Conservation (phyloP, 2,797 vertebrate species). For the Anomalospiza imberbis region DNA sequence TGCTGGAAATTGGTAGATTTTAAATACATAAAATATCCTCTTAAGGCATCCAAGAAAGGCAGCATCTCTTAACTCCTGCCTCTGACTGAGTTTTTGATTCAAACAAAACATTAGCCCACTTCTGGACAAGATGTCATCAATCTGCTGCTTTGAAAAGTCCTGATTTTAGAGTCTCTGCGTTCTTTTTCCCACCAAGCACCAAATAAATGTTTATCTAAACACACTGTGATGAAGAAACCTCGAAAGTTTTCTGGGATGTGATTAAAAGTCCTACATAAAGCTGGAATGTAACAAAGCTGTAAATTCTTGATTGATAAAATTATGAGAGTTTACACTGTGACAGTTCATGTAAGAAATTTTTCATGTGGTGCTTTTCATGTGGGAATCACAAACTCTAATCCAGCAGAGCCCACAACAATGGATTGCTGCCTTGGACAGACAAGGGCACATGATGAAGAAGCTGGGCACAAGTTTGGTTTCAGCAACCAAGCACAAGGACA, state of each 20-base stretch:
- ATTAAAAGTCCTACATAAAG: not conserved
- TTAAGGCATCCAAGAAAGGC: not conserved
- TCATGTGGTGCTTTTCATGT: not conserved
- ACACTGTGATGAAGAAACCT: not conserved
- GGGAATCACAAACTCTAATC: not conserved
- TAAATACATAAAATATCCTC: not conserved
- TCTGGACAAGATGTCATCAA: not conserved
- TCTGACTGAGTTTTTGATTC: not conserved
- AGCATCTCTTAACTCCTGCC: not conserved
- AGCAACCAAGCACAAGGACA: not conserved
- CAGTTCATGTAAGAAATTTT: not conserved
- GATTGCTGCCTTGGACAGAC: not conserved
- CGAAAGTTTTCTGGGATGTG: not conserved
- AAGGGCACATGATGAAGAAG: not conserved
- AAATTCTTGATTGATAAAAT: not conserved
- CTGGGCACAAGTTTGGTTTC: not conserved
- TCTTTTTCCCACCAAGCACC: not conserved
- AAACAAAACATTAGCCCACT: not conserved
- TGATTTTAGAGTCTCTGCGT: not conserved
- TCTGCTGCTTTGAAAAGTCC: not conserved
- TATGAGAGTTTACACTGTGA: not conserved
- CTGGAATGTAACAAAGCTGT: not conserved
- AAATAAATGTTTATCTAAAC: not conserved
- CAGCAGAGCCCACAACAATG: not conserved
- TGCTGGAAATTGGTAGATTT: not conserved